A percentile compares a stretch with the other conserved stretches of the same genome.
phyloP scores from a whole-genome alignment of 2,888 invertebrate genomes.

The Temnothorax ravouxi region DNA sequence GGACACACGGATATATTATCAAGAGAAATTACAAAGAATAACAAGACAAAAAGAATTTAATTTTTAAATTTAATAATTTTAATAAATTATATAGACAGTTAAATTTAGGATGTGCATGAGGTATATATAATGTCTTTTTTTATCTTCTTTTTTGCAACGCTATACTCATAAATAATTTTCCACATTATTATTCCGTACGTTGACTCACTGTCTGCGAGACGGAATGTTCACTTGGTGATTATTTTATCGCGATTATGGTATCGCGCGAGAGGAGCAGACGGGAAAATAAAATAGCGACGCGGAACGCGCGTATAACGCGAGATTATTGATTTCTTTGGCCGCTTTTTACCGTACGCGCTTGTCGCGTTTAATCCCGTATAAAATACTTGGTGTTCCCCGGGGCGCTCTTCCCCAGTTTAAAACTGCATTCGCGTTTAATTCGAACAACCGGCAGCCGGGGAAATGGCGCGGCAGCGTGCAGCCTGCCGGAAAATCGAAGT shows the following conservation, averaged over 20 bases:
- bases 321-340: conserved; percentile 73
- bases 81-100: not conserved
- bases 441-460: conserved; percentile 75
- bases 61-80: not conserved
- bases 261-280: conserved; percentile 39
- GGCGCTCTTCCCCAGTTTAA: conserved; percentile 76
- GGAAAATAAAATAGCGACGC: conserved; percentile 48
- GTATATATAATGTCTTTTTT: not conserved
- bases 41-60: not conserved
- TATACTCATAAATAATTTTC: conserved; percentile 2
- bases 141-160: not conserved
- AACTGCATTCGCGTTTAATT: conserved; percentile 79
- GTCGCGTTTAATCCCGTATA: conserved; percentile 75
- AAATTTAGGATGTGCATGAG: not conserved
- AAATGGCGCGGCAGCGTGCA: conserved; percentile 75
- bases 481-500: conserved; percentile 77
- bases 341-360: conserved; percentile 72
- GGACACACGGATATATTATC: not conserved
- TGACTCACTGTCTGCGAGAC: conserved; percentile 14
- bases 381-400: conserved; percentile 74
- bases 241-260: conserved; percentile 44
- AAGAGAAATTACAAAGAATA: not conserved
- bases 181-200: conserved; percentile 19
- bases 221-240: conserved; percentile 27
- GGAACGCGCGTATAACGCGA: conserved; percentile 51